These are phyloP conservation scores for Eristalinus aeneus DNA, from an alignment of 2,888 invertebrate species.

Conservation along the genomic window DNA sequence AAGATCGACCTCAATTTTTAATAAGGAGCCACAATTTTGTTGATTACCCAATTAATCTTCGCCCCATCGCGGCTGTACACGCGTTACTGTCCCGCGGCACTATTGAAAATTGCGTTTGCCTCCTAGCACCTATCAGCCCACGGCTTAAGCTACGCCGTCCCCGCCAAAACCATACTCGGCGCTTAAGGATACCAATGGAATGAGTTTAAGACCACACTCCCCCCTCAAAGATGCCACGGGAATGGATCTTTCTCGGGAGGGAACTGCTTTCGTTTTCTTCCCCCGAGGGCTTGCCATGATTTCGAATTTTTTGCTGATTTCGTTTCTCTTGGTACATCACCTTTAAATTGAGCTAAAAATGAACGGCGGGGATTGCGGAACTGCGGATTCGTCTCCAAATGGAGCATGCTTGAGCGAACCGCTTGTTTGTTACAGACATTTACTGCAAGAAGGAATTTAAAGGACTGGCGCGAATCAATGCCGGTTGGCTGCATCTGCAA, in stretches of 20 bases:
- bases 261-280: background rate
- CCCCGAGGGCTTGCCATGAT: background rate
- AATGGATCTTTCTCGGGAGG: background rate
- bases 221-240: background rate
- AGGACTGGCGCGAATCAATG: background rate
- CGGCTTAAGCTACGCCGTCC: background rate
- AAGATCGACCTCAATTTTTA: background rate
- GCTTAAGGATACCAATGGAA: background rate
- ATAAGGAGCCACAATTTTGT: background rate
- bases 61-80: background rate
- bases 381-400: background rate
- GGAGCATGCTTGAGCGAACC: background rate
- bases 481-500: background rate
- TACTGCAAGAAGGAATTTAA: background rate
- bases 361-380: background rate
- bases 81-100: background rate
- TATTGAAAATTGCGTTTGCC: background rate
- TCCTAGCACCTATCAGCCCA: background rate
- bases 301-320: background rate
- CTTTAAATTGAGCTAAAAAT: background rate
- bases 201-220: background rate
- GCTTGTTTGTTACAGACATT: background rate
- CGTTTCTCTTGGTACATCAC: background rate
- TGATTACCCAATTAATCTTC: background rate
- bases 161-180: background rate